phyloP scores from a whole-genome alignment of 2,113 vertebrate species.

The Colius striatus region DNA sequence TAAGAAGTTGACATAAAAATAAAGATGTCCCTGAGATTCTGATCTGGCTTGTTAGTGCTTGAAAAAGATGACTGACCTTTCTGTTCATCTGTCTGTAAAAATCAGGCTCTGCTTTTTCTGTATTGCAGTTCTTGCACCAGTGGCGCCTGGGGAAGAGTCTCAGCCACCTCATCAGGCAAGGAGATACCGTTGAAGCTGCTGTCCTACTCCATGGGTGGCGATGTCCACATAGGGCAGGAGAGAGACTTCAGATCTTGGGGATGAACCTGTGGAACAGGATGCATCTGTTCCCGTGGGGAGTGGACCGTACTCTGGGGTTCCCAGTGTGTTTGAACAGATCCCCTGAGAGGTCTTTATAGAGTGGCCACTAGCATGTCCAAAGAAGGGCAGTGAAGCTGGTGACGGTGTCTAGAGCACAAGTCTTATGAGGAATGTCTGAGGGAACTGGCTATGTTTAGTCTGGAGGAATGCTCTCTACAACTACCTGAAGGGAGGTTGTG shows the following conservation, averaged over 20 bases:
- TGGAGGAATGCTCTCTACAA: no score
- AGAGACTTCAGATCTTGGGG: not conserved
- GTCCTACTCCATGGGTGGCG: not conserved
- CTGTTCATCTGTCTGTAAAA: not conserved
- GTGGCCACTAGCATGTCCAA: not conserved
- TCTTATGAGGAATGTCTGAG: no score
- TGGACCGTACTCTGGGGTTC: not conserved
- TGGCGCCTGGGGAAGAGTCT: not conserved
- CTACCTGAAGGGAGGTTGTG: no score
- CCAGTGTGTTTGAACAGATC: not conserved
- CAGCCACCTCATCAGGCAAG: not conserved
- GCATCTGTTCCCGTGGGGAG: not conserved
- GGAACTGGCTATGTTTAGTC: no score
- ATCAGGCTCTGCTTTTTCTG: not conserved
- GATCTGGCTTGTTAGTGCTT: not conserved
- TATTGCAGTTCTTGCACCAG: not conserved
- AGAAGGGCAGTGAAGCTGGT: no score
- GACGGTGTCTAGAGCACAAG: no score
- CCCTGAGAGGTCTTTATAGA: not conserved
- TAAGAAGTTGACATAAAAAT: not conserved
- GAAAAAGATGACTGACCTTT: not conserved
- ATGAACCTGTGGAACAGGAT: not conserved
- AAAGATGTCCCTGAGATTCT: not conserved
- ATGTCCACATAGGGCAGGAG: not conserved
- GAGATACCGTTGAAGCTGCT: not conserved